These are phyloP conservation scores for Drosophila meridionalis DNA, from an alignment of 2,888 invertebrate genomes.

Conservation along the genomic window DNA sequence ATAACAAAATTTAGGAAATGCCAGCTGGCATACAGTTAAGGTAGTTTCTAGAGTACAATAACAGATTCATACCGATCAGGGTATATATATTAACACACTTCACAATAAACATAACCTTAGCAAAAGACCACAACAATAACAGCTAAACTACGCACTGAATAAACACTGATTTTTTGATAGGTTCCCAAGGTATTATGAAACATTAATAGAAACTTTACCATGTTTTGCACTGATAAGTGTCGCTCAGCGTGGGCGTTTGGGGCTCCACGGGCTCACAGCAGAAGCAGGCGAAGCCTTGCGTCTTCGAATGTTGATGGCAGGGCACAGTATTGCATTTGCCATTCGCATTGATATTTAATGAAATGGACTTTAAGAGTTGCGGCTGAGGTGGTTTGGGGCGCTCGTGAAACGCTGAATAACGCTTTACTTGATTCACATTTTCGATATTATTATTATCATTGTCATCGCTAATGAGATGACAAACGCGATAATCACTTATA, in stretches of 20 bases:
- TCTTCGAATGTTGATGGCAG: constrained; percentile 22
- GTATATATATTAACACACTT: not conserved
- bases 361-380: constrained; percentile 60
- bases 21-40: not conserved
- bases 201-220: constrained; percentile 23
- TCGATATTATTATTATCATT: constrained; percentile 7
- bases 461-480: constrained; percentile 29
- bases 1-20: not conserved
- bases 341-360: constrained; percentile 40
- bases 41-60: not conserved
- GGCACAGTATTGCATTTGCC: constrained; percentile 2
- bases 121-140: not conserved
- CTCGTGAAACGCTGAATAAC: constrained; percentile 43
- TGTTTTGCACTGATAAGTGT: constrained; percentile 19
- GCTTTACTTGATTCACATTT: constrained; percentile 53
- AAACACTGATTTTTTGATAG: not conserved
- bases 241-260: not conserved
- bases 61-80: not conserved
- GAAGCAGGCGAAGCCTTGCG: constrained; percentile 58
- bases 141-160: not conserved
- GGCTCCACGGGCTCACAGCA: constrained; percentile 43
- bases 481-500: constrained; percentile 13
- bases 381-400: constrained; percentile 45
- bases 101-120: not conserved
- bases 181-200: constrained; percentile 2